Evolutionary conservation across 2,113 vertebrate genomes (phyloP).

Genomic region (Chaetura pelagica): DNA sequence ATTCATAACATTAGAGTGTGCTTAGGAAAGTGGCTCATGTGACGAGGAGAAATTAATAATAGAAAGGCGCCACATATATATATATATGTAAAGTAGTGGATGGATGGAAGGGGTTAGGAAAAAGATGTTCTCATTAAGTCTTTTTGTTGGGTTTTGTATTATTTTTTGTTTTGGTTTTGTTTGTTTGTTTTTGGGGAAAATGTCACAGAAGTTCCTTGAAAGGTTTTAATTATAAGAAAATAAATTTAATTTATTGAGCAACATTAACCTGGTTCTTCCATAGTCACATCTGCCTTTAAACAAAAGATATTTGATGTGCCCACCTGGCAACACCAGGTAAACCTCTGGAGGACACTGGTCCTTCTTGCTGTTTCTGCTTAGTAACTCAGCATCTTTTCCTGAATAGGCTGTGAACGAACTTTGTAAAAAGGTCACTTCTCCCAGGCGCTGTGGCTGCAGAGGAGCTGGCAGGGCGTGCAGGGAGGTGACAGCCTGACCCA

Average conservation of each 20-base stretch:
- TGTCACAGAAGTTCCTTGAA: not conserved
- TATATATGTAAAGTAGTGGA: not conserved
- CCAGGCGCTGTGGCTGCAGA: rapidly evolving
- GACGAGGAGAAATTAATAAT: not conserved
- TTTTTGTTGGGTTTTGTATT: too few relatives aligned
- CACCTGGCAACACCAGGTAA: not conserved
- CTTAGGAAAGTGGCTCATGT: not conserved
- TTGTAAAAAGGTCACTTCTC: not conserved
- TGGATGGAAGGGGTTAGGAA: not conserved
- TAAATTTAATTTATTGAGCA: not conserved
- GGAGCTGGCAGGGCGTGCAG: rapidly evolving
- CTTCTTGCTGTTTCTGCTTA: not conserved
- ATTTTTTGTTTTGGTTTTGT: not conserved
- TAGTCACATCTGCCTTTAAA: conserved; percentile 23
- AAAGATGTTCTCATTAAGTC: not conserved
- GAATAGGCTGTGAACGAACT: not conserved
- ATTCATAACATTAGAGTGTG: not conserved
- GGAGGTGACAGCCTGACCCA: rapidly evolving
- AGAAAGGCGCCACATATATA: not conserved
- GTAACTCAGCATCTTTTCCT: not conserved
- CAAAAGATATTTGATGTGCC: not conserved
- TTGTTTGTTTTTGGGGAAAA: not conserved
- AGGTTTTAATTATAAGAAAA: not conserved
- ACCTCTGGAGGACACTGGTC: not conserved
- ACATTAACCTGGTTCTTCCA: not conserved